Evolutionary conservation across 2,797 vertebrate genomes (phyloP).

Genomic region (Syndactyla subalaris): DNA sequence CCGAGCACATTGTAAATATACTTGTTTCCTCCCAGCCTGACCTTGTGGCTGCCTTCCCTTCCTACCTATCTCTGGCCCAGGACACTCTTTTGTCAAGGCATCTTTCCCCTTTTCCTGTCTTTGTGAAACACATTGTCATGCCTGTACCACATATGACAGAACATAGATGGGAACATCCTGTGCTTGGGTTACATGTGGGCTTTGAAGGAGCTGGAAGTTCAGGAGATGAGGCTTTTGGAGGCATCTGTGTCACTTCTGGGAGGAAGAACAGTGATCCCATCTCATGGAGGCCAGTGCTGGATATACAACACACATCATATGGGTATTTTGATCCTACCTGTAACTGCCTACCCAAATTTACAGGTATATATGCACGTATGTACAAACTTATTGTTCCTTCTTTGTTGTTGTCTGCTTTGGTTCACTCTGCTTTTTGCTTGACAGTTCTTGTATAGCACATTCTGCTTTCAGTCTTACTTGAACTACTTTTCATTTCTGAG

Average conservation of each 20-base stretch:
- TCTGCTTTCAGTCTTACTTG: neutral
- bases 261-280: neutral
- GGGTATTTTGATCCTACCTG: neutral
- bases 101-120: neutral
- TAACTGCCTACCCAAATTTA: neutral
- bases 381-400: neutral
- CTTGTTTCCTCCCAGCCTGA: neutral
- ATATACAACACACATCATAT: neutral
- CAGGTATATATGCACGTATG: neutral
- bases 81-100: neutral
- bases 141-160: neutral
- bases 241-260: neutral
- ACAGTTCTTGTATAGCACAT: neutral
- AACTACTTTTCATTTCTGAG: neutral
- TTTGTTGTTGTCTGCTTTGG: neutral
- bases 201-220: neutral
- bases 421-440: neutral
- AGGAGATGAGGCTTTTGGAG: neutral
- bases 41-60: neutral
- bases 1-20: neutral
- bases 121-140: neutral
- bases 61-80: neutral
- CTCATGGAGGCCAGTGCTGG: neutral
- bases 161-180: neutral
- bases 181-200: neutral